A percentile compares a stretch with the other conserved stretches of the same genome.
Evolutionary conservation across 2,888 invertebrate genomes (phyloP).

Genomic region (Clepsis dumicolana): DNA sequence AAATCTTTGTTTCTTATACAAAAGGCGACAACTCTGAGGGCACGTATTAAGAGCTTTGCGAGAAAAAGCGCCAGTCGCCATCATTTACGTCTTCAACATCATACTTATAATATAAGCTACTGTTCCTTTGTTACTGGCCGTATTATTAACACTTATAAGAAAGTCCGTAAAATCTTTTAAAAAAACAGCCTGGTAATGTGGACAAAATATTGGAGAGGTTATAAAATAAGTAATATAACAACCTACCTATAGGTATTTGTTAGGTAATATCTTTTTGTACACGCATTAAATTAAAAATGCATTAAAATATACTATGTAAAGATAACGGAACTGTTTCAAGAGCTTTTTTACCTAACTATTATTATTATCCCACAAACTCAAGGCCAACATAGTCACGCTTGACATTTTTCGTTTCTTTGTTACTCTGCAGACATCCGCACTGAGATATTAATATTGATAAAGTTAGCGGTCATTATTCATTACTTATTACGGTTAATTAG

Average conservation of each 20-base stretch:
- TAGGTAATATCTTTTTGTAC: too few species aligned
- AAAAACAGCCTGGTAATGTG: too few species aligned
- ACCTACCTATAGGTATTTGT: too few species aligned
- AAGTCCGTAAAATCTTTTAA: neutral
- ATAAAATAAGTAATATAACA: too few species aligned
- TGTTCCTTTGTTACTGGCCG: neutral
- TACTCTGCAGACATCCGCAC: constrained; percentile 34
- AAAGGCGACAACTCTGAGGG: neutral
- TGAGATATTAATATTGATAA: constrained; percentile 38
- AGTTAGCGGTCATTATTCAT: constrained; percentile 19
- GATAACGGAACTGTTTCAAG: constrained; percentile 23
- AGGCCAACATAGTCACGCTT: constrained; percentile 42
- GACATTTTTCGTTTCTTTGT: constrained; percentile 42
- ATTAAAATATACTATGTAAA: constrained; percentile 1
- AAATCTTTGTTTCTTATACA: constrained; percentile 5
- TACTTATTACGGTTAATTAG: constrained; percentile 13
- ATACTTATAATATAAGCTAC: neutral
- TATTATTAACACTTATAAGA: neutral
- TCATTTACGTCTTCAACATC: neutral
- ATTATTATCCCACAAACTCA: constrained; percentile 30
- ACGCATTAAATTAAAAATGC: constrained; percentile 4
- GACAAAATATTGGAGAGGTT: too few species aligned
- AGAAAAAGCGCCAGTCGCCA: neutral
- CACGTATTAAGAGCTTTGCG: constrained; percentile 2
- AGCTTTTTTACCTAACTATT: constrained; percentile 10